Evolutionary conservation across 92 coral and sea anemone genomes (phyloP).

Genomic region (Muricea muricata): DNA sequence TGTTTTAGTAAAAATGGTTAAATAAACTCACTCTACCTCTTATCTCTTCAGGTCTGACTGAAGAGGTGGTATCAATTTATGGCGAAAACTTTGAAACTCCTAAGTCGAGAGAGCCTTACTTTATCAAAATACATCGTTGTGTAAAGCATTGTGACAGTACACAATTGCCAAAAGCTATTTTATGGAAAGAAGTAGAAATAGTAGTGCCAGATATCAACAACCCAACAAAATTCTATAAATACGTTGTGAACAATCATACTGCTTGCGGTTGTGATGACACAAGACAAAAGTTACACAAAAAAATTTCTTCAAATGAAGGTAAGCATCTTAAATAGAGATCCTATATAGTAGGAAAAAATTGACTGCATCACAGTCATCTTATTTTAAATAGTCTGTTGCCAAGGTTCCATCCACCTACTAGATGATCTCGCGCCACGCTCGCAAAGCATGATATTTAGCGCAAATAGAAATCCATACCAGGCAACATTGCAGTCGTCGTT

Average conservation of each 20-base stretch:
- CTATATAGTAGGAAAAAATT: no score
- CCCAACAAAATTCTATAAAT: not conserved
- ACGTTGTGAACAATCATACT: not conserved
- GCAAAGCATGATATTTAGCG: not conserved
- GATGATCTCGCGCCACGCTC: not conserved
- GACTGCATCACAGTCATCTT: no score
- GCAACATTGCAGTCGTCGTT: not conserved
- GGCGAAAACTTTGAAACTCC: not conserved
- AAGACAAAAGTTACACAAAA: not conserved
- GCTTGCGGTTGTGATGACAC: not conserved
- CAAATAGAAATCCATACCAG: conserved; percentile 2
- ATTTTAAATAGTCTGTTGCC: no score
- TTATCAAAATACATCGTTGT: not conserved
- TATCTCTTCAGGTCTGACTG: not conserved
- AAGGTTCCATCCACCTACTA: not conserved
- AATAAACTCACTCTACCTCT: no score
- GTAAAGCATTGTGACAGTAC: not conserved
- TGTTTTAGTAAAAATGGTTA: no score
- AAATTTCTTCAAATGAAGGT: not conserved
- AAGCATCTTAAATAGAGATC: not conserved
- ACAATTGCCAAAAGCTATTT: not conserved
- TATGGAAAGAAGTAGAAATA: not conserved
- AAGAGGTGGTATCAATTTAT: not conserved
- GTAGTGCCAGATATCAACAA: not conserved
- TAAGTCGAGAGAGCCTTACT: not conserved